Evolutionary conservation across 2,113 vertebrate genomes (phyloP).

Genomic region (Ailurus styani): DNA sequence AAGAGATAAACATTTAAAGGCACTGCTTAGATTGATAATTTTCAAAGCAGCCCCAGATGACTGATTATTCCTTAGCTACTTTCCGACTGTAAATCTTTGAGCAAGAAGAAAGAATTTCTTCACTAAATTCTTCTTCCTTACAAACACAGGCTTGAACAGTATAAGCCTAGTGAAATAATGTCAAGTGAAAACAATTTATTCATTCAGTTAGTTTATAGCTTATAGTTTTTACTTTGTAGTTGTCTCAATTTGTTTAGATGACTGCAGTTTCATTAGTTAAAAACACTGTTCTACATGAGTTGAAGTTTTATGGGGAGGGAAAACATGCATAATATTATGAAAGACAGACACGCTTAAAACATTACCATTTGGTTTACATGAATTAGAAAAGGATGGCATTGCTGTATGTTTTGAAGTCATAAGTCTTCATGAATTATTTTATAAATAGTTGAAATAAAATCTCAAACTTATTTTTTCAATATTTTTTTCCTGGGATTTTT

Average conservation of each 20-base stretch:
- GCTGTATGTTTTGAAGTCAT: neutral
- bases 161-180: neutral
- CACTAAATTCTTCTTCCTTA: neutral
- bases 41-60: neutral
- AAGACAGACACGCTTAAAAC: constrained; percentile 21
- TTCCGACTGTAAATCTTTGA: neutral
- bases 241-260: constrained; percentile 17
- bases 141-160: neutral
- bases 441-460: constrained; percentile 45
- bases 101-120: neutral
- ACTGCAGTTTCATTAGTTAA: constrained; percentile 39
- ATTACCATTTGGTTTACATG: constrained; percentile 15
- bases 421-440: constrained; percentile 39
- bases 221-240: neutral
- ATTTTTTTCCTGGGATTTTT: neutral
- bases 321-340: constrained; percentile 21
- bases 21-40: neutral
- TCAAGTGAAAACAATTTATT: neutral
- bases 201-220: neutral
- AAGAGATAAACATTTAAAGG: neutral
- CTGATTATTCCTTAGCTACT: neutral
- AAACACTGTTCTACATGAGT: neutral
- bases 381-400: constrained; percentile 23
- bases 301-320: neutral
- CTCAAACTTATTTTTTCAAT: constrained; percentile 33